Percentiles rank a stretch among this genome's conserved stretches.
phyloP scores from a whole-genome alignment of 2,797 vertebrate genomes.

The Phylloscopus collybita region DNA sequence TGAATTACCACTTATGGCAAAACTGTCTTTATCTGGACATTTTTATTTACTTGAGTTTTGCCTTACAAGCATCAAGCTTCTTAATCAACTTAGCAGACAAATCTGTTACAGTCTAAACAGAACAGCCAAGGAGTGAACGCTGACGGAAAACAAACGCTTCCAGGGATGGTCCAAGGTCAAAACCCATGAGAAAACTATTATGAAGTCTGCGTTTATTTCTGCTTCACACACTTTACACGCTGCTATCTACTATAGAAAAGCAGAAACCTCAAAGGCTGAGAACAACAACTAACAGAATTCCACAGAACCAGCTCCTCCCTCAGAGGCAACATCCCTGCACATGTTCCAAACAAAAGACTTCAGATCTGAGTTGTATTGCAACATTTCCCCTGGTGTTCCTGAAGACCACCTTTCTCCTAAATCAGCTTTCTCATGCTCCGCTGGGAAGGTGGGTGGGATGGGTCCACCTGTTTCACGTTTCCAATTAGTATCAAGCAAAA shows the following conservation, averaged over 20 bases:
- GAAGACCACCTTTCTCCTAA: neutral
- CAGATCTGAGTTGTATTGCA: neutral
- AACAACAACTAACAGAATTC: neutral
- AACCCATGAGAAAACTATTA: accelerated
- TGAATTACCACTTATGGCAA: neutral
- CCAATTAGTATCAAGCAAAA: neutral
- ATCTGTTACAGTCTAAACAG: neutral
- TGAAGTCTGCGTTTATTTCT: neutral
- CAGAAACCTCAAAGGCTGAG: neutral
- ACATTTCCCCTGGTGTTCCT: neutral
- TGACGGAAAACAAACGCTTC: neutral
- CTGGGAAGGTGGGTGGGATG: neutral
- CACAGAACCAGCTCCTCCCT: neutral
- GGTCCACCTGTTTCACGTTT: neutral
- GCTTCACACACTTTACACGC: neutral
- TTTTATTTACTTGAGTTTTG: neutral
- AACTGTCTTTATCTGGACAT: neutral
- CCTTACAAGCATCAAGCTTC: neutral
- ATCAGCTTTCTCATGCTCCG: neutral
- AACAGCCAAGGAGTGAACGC: neutral
- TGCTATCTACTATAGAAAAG: neutral
- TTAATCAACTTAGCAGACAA: neutral
- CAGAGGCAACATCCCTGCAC: neutral
- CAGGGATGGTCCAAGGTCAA: neutral
- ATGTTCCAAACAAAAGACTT: accelerated